Evolutionary conservation across 2,888 invertebrate genomes (phyloP).

Genomic region (Eupithecia vulgata): DNA sequence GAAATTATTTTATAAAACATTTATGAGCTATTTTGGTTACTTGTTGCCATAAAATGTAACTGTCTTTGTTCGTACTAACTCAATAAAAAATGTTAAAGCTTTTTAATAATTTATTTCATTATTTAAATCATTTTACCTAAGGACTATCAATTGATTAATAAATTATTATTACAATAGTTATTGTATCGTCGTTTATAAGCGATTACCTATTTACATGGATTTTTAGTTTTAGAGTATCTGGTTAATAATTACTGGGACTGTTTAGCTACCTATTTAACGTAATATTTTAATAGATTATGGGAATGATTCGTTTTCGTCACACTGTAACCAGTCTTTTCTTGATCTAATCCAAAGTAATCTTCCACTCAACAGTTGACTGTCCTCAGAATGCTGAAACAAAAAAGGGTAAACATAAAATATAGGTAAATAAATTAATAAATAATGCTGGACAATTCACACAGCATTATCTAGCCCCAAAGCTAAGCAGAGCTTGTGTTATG

Average conservation of each 20-base stretch:
- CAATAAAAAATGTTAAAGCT: slow-evolving; percentile 16
- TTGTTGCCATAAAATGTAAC: slow-evolving; percentile 6
- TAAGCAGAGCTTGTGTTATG: too few species aligned
- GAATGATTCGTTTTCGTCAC: slow-evolving; percentile 25
- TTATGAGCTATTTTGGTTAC: slow-evolving; percentile 29
- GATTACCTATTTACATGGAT: slow-evolving; percentile 29
- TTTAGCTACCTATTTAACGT: slow-evolving; percentile 4
- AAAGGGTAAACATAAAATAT: slow-evolving; percentile 13
- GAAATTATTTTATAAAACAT: slow-evolving; percentile 12
- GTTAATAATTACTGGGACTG: slow-evolving; percentile 16
- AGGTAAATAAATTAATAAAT: too few species aligned
- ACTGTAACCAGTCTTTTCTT: slow-evolving; percentile 30
- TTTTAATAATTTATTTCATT: slow-evolving; percentile 24
- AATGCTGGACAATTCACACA: too few species aligned
- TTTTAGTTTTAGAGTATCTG: neutral
- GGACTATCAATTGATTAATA: slow-evolving; percentile 26
- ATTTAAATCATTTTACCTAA: slow-evolving; percentile 23
- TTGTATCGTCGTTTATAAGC: slow-evolving; percentile 15
- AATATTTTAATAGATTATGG: slow-evolving; percentile 3
- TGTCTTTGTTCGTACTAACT: neutral
- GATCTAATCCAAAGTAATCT: slow-evolving; percentile 12
- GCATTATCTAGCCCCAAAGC: too few species aligned
- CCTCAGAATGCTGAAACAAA: slow-evolving; percentile 70
- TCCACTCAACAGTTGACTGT: slow-evolving; percentile 70
- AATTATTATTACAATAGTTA: slow-evolving; percentile 3